Evolutionary conservation across 2,113 vertebrate genomes (phyloP).

Genomic region (Protobothrops mucrosquamatus): DNA sequence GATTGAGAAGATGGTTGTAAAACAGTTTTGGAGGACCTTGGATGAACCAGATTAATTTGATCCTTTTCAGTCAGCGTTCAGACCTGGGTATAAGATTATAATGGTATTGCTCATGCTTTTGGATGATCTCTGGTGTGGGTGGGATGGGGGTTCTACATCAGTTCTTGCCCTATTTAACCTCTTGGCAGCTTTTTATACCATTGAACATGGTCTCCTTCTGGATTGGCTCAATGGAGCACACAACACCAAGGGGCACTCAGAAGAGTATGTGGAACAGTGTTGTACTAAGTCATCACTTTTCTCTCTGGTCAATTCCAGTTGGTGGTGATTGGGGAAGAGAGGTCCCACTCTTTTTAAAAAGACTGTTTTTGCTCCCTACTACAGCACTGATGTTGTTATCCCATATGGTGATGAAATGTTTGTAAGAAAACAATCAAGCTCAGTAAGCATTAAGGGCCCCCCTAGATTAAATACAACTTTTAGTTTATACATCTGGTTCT

Average conservation of each 20-base stretch:
- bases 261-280: not conserved
- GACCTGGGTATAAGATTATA: not conserved
- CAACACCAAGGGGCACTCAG: not conserved
- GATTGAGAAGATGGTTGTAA: not conserved
- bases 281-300: not conserved
- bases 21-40: not conserved
- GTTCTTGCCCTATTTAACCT: not conserved
- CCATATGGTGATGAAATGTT: not conserved
- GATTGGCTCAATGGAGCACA: not conserved
- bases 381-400: not conserved
- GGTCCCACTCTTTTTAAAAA: not conserved
- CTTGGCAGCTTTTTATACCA: not conserved
- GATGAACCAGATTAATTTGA: not conserved
- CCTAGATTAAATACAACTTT: not conserved
- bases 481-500: not conserved
- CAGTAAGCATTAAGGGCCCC: not conserved
- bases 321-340: not conserved
- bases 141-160: not conserved
- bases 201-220: not conserved
- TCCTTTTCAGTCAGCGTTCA: not conserved
- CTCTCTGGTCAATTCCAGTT: not conserved
- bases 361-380: not conserved
- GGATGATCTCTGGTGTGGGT: not conserved
- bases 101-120: not conserved
- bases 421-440: not conserved